Percentiles rank a stretch among this genome's conserved stretches.
phyloP scores from a whole-genome alignment of 2,797 vertebrate species.

The Tragelaphus eurycerus region DNA sequence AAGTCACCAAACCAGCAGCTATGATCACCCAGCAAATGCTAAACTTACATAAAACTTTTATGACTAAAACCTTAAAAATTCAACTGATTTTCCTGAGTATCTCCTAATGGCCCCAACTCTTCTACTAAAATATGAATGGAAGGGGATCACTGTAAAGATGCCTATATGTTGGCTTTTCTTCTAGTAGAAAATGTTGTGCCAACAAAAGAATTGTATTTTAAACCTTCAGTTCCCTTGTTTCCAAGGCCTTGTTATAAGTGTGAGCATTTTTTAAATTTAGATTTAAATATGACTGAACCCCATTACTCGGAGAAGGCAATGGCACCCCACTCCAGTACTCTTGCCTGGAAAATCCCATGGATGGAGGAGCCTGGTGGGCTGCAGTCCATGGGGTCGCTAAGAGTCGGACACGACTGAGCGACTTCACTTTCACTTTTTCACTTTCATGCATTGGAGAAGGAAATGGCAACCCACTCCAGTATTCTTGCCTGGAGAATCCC shows the following conservation, averaged over 20 bases:
- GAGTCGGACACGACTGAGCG: too few species aligned
- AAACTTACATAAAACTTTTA: neutral
- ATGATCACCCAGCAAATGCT: neutral
- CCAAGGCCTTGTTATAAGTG: neutral
- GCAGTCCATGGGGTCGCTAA: too few species aligned
- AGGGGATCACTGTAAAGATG: neutral
- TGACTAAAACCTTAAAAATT: neutral
- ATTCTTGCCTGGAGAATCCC: too few species aligned
- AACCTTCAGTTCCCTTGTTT: neutral
- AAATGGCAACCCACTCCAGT: too few species aligned
- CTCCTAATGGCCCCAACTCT: neutral
- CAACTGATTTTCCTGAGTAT: neutral
- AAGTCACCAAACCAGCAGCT: neutral
- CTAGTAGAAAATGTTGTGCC: neutral
- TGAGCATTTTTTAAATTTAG: neutral
- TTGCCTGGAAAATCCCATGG: too few species aligned
- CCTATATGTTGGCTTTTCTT: constrained; percentile 6
- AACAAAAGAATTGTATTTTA: neutral
- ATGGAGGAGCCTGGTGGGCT: too few species aligned
- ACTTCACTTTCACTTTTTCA: too few species aligned
- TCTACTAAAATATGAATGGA: neutral
- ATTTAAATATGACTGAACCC: neutral
- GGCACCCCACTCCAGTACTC: too few species aligned
- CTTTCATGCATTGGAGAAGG: too few species aligned
- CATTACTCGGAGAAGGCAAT: too few species aligned